A percentile compares a stretch with the other conserved stretches of the same genome.
Conservation (phyloP, 1,140 invertebrate species). For the Leptestheria dahalacensis region DNA sequence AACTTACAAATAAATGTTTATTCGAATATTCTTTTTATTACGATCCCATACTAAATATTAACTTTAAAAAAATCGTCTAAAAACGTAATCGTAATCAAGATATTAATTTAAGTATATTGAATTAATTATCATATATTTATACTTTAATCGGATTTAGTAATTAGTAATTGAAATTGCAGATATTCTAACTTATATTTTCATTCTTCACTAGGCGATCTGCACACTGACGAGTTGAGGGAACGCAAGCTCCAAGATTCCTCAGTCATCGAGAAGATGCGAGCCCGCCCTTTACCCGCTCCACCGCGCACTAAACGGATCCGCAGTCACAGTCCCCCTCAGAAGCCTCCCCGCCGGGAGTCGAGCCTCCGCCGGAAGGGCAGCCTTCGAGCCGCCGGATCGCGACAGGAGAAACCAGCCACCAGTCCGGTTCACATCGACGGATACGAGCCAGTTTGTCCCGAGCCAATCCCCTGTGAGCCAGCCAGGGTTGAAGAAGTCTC, state of each 20-base stretch:
- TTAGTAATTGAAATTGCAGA: too few relatives aligned
- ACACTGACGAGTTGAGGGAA: background rate
- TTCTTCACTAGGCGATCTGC: background rate
- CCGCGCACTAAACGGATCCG: conserved; percentile 8
- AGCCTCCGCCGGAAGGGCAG: background rate
- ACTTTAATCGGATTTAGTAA: background rate
- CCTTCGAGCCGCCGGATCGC: background rate
- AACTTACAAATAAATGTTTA: too few relatives aligned
- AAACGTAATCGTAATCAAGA: too few relatives aligned
- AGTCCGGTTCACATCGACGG: background rate
- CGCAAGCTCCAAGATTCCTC: conserved; percentile 11
- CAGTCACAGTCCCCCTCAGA: conserved; percentile 9
- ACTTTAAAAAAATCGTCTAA: too few relatives aligned
- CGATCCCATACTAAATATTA: too few relatives aligned
- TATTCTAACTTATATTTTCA: background rate
- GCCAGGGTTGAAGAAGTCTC: conserved; percentile 39
- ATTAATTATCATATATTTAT: too few relatives aligned
- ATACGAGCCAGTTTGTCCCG: conserved; percentile 10
- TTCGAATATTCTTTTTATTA: too few relatives aligned
- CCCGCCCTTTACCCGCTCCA: conserved; percentile 11
- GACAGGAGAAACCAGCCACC: background rate
- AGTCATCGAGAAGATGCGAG: conserved; percentile 12
- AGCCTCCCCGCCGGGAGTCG: conserved; percentile 8
- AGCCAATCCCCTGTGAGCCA: conserved; percentile 4
- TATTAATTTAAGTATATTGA: too few relatives aligned